Base-by-base conservation (phyloP, 2,888 invertebrate species). In the Chymomyza amoena region DNA sequence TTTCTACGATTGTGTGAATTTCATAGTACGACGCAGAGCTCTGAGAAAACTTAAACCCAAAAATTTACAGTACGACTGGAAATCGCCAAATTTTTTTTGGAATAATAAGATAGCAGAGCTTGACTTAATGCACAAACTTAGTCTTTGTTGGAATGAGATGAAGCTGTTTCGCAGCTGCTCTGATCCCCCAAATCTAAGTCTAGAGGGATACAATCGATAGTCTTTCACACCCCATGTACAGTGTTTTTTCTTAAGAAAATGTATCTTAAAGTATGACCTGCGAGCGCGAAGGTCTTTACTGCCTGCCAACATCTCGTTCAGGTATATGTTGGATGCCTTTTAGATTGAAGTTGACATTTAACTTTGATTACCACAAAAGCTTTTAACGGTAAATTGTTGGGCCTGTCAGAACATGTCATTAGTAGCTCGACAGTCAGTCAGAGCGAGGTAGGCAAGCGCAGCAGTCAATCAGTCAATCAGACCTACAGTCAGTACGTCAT, bases 331-430 rank as follows among this genome's bases (percentile, higher is more conserved):
- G 45, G 7, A 18, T 18, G 57, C 6, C 15, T 57, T 39, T 67
- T 81, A 76, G 76, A 84, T 81, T 74, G 79, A 77, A 84, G 84
- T 73, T 79, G 81, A 83, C 81, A 83, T 79, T 81, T 81, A 79
- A 74, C 75, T 76, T 72, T 75, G 80, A 84, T 82, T 68, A 81
- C 80, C 78, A 66, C 62, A 66, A 75, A 84, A 84, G 84, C 76
- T 78, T 84, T 81, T 78, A 71, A 18, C 18, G 18, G 9, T 7
- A 54, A n/a, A 18, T 54, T 18, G 52, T 18, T n/a, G 16, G 52
- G 18, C 16, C 54, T 54, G 54, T 54, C 54, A 20, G 54, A 54
- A 54, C 20, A 54, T 54, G 54, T 54, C 20, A 54, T 16, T 54
- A 54, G 54, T 54, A 18, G 54, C 15, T 32, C 32, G 32, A 32